Percentiles rank a stretch among this genome's conserved stretches.
phyloP scores from a whole-genome alignment of 2,888 invertebrate species.

The Empis livida region DNA sequence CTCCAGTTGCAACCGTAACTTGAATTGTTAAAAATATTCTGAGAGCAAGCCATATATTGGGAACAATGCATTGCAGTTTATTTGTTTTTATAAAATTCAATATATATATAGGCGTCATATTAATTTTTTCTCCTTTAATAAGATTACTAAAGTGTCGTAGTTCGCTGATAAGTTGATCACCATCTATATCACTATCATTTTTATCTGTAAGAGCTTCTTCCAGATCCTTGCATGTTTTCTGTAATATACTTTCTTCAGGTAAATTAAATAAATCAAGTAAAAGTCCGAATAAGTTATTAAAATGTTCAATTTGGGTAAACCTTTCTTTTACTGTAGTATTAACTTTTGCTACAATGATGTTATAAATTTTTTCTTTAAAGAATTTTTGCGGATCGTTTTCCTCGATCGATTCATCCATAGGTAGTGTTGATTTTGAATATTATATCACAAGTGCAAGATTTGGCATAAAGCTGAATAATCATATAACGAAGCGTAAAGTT shows the following conservation, averaged over 20 bases:
- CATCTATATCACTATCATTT: too few species aligned
- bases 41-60: too few species aligned
- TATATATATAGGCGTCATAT: neutral
- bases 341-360: neutral
- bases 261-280: neutral
- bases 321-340: neutral
- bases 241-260: too few species aligned
- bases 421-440: neutral
- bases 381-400: neutral
- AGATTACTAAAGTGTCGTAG: neutral
- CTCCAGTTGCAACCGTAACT: too few species aligned
- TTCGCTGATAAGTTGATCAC: too few species aligned
- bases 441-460: neutral
- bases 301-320: neutral
- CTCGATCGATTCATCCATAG: neutral
- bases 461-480: neutral
- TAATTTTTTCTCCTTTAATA: neutral
- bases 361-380: too few species aligned
- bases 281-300: neutral
- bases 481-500: neutral
- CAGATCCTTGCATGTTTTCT: too few species aligned
- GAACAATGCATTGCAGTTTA: too few species aligned
- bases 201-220: too few species aligned
- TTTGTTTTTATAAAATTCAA: neutral
- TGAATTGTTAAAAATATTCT: neutral